Evolutionary conservation across 1,140 invertebrate genomes (phyloP).

Genomic region (Homalodisca vitripennis): DNA sequence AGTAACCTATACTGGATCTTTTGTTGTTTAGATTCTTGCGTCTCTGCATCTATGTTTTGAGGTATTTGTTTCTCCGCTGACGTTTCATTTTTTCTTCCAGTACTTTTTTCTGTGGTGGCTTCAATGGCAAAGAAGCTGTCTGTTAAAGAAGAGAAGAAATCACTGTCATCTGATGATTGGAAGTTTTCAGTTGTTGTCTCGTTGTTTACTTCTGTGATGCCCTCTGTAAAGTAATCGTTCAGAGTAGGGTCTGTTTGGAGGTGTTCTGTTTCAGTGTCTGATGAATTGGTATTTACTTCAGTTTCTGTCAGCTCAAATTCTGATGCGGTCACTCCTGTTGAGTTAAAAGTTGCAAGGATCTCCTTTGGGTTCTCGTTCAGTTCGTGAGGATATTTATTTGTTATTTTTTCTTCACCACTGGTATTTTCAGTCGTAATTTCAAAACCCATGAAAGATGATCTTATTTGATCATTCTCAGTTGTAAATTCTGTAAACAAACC

Average conservation of each 20-base stretch:
- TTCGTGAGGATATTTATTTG: too few species aligned
- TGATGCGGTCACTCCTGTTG: too few species aligned
- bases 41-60: slow-evolving; percentile 21
- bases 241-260: neutral
- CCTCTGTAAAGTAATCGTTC: neutral
- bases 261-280: neutral
- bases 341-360: too few species aligned
- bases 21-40: slow-evolving; percentile 22
- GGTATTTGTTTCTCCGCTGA: neutral
- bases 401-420: too few species aligned
- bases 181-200: neutral
- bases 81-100: neutral
- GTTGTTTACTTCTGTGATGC: neutral
- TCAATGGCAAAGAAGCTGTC: neutral
- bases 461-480: too few species aligned
- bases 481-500: too few species aligned
- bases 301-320: too few species aligned
- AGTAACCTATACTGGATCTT: slow-evolving; percentile 17
- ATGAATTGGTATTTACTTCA: too few species aligned
- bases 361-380: too few species aligned
- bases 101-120: neutral
- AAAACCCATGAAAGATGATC: too few species aligned
- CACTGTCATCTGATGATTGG: neutral
- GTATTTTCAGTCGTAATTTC: too few species aligned
- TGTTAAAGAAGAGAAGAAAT: slow-evolving; percentile 13